These are phyloP conservation scores for Drosophila borealis DNA, from an alignment of 2,888 invertebrate genomes.

Conservation along the genomic window DNA sequence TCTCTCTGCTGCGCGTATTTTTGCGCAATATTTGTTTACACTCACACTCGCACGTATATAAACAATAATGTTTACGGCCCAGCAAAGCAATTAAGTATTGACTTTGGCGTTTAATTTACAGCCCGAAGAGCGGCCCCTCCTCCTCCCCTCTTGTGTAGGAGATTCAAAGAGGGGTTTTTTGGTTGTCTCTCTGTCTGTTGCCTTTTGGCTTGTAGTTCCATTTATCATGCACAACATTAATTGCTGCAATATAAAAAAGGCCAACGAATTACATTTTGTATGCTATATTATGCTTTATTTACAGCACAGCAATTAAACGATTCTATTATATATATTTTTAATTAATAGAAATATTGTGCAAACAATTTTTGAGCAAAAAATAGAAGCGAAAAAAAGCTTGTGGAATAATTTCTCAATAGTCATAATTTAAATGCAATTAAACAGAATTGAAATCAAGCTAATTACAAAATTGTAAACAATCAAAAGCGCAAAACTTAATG, in stretches of 20 bases:
- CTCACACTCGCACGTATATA: conserved; percentile 36
- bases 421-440: too few species aligned
- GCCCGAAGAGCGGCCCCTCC: neutral
- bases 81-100: conserved; percentile 52
- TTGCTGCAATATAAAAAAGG: neutral
- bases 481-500: neutral
- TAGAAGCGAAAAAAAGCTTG: too few species aligned
- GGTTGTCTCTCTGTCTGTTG: too few species aligned
- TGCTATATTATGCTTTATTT: neutral
- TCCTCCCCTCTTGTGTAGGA: too few species aligned
- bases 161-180: too few species aligned
- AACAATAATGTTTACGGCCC: conserved; percentile 51
- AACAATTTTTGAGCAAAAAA: too few species aligned
- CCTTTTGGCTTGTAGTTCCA: conserved; percentile 4
- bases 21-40: conserved; percentile 42
- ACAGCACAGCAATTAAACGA: conserved; percentile 12
- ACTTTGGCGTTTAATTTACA: conserved; percentile 51
- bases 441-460: neutral
- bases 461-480: neutral
- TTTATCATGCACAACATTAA: conserved; percentile 15
- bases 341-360: neutral
- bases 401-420: too few species aligned
- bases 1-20: neutral
- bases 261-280: neutral
- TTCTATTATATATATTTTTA: neutral